Base-by-base conservation (phyloP, 2,888 invertebrate genomes). In the Dioctria linearis region DNA sequence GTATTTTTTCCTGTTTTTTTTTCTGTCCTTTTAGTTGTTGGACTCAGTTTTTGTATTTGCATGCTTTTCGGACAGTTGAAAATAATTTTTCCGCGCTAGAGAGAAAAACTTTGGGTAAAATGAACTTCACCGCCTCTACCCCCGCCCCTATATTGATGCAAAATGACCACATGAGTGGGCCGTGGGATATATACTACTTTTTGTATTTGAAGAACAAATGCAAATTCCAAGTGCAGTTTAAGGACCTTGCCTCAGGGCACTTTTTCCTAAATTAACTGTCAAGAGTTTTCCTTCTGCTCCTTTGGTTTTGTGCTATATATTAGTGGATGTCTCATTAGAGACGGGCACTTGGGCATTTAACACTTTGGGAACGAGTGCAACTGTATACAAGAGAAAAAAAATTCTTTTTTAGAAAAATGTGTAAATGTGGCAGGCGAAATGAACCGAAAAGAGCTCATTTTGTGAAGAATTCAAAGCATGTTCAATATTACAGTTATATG, bases 181-280 rank as follows among this genome's bases (percentile, higher is more conserved):
- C 40, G 46, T 63, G 76, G 63, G 63, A 73, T 76, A 43, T 75
- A 11, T 51, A 11, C 5, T 42, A 3, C 65, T 40, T 3, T 13
- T 65, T 49, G 42, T 25, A 51, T 76, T 63, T 46, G 76, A 63
- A 76, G 63, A 63, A 54, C 25, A 25, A 63, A 76, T 76, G 76
- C 76, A 76, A 76, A 76, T 76, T 76, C 76, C 76, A 76, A 76
- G 76, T 76, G 76, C 76, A 76, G 63, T 76, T 76, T 76, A 76
- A 76, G 76, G 76, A 76, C 76, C 76, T 76, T 63, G 76, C 63
- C 63, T 43, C 63, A 13, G 63, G 76, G 76, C 63, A 63, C 63
- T 76, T 76, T 76, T 63, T 39, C 63, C 76, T 39, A 76, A 76
- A 76, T 76, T 76, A 76, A 76, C 76, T 76, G 76, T 76, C 76